Evolutionary conservation across 2,888 invertebrate genomes (phyloP), one percentile per base, ranked within the genome.

Genomic region (Acleris holmiana): DNA sequence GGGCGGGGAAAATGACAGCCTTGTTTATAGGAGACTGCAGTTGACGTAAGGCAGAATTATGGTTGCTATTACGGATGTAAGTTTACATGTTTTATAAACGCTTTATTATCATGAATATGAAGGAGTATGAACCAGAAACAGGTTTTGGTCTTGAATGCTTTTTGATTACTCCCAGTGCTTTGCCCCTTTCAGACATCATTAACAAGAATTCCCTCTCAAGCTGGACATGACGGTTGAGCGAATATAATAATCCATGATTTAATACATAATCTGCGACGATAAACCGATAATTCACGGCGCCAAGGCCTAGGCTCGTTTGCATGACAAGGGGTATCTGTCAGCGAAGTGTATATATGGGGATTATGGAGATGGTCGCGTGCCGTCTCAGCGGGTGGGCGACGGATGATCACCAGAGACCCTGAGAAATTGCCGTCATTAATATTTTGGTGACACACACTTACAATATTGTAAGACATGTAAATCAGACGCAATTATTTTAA

Each of bases 291-390:
- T 54, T 59, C 29, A 58, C 29, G 41, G 25, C 35, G 60, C 53
- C 46, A 17, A 58, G 19, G 41, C 53, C 53, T 41, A 53, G 53
- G 41, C 19, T 64, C 41, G 58, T 59, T 64, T 59, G 58, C 58
- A 48, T 29, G 53, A 29, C 17, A 63, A 58, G 58, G 47, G 51
- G 47, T 57, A 58, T 58, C 19, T 55, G 25, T 55, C 21, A 46
- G 10, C 10, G 48, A 44, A 18, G 58, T 46, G 64, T 48, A 58
- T 58, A 47, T 57, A 48, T 29, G 29, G 35, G 53, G 46, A 48
- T 54, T 59, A 64, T 29, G 64, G 41, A 54, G 54, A 41, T 44
- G 53, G 64, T 58, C 64, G 64, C 64, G 64, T 64, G 64, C 64
- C 64, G 51, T 6, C 64, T 18, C 58, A 15, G 25, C 64, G 58